Conservation (phyloP, 2,888 invertebrate genomes). For the Drosophila sordidula region DNA sequence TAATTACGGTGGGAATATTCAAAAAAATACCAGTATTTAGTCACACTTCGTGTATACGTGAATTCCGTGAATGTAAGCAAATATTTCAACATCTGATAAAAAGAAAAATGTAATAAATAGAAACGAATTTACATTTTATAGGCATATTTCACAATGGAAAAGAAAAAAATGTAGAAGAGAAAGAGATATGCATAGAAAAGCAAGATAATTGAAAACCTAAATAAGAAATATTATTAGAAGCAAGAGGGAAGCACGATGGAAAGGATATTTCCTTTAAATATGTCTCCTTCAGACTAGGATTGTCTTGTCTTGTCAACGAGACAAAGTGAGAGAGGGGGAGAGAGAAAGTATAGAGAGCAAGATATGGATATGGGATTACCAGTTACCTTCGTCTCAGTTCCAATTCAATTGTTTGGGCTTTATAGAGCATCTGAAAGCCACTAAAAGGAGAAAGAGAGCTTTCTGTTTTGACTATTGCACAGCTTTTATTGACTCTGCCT, state of each 20-base stretch:
- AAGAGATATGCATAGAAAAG: too few species aligned
- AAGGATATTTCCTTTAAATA: too few species aligned
- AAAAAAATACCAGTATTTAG: neutral
- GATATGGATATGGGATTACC: too few species aligned
- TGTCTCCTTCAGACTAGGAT: too few species aligned
- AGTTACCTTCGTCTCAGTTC: too few species aligned
- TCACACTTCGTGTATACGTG: neutral
- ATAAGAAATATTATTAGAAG: neutral
- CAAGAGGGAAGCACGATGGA: too few species aligned
- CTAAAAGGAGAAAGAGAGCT: neutral
- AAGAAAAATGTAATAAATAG: neutral
- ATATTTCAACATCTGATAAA: neutral
- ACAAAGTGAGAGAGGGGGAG: too few species aligned
- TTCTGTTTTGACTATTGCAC: slow-evolving; percentile 10
- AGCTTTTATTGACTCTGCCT: slow-evolving; percentile 12
- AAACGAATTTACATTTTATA: neutral
- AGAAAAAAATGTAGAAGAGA: neutral
- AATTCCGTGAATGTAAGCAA: neutral
- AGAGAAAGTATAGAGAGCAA: too few species aligned
- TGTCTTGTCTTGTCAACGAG: too few species aligned
- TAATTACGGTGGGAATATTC: slow-evolving; percentile 10
- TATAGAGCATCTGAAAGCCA: slow-evolving; percentile 7
- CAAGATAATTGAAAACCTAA: too few species aligned
- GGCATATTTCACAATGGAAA: too few species aligned
- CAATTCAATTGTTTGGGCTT: neutral